Base-by-base conservation (phyloP, 2,113 vertebrate genomes). In the Dasyurus viverrinus region DNA sequence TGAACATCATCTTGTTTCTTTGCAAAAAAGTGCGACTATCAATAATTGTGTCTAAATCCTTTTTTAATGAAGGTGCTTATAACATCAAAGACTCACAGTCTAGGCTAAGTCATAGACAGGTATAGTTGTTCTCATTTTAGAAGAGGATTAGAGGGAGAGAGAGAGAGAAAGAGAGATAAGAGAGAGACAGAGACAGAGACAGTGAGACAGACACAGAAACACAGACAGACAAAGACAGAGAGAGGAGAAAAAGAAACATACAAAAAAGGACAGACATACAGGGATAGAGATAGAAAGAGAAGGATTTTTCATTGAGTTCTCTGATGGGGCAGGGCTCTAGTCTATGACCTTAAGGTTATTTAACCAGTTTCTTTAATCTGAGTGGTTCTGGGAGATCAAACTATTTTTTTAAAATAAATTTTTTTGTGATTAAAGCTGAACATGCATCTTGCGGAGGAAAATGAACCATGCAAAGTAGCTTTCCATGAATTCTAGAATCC, bases 81-180 rank as follows among this genome's bases (percentile, higher is more conserved):
- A 60, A 27, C 27, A 60, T 36, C 22, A n/a, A 42, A 84, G 36
- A 8, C n/a, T 84, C n/a, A 8, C 16, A 84, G 5, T 16, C n/a
- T 84, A 84, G n/a, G 8, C 19, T 84, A 84, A 19, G 19, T 36
- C n/a, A 19, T 22, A 23, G 68, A 42, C 7, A 42, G 19, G n/a
- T 16, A 42, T 84, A 19, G 68, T 42, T 42, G n/a, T 23, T 42
- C 7, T 84, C 6, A 84, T 10, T 84, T 84, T 84, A 84, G 68
- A 42, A 42, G 68, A 16, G 16, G 12, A 54, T 12, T 19, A 54
- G 53, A 54, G 53, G 19, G 53, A 22, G 53, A 54, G 19, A 22
- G 53, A 22, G 3, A 54, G 14, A 54, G 0, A 53, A 1, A 53
- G 11, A 53, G 10, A 53, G 0, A 53, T 0, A 16, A 0, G 3